Evolutionary conservation across 2,113 vertebrate species (phyloP).

Genomic region (Pollimyrus isidori): DNA sequence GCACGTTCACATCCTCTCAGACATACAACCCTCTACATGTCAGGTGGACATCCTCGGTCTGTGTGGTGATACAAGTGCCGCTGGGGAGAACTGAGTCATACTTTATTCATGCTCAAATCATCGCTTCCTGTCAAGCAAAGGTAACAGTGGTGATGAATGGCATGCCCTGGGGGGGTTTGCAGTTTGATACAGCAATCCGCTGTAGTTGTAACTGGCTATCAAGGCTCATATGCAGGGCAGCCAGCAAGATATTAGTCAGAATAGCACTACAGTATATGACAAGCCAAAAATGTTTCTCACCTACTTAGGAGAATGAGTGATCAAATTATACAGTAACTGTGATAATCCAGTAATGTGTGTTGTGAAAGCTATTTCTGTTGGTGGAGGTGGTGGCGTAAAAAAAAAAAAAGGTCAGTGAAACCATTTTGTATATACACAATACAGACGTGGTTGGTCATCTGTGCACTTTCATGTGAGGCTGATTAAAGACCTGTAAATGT

Average conservation of each 20-base stretch:
- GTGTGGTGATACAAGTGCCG: neutral
- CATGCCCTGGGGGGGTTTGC: too few species aligned
- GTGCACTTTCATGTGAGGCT: neutral
- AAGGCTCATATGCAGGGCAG: neutral
- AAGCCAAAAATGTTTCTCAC: neutral
- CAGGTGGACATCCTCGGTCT: neutral
- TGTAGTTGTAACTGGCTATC: neutral
- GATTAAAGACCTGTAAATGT: neutral
- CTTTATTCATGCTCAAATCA: slow-evolving; percentile 3
- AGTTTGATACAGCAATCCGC: neutral
- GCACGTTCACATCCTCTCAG: neutral
- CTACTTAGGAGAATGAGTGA: neutral
- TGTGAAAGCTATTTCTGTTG: neutral
- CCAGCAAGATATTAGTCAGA: neutral
- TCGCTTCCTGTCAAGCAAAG: neutral
- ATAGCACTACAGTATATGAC: neutral
- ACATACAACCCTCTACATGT: neutral
- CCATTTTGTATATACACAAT: neutral
- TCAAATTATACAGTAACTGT: neutral
- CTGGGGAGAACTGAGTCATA: slow-evolving; percentile 1
- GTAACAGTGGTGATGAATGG: slow-evolving; percentile 1
- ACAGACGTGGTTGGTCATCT: neutral
- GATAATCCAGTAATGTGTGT: neutral
- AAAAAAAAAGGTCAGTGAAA: neutral
- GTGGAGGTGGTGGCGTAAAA: neutral